Conservation (phyloP, 2,113 vertebrate genomes). For the Sisor rabdophorus region DNA sequence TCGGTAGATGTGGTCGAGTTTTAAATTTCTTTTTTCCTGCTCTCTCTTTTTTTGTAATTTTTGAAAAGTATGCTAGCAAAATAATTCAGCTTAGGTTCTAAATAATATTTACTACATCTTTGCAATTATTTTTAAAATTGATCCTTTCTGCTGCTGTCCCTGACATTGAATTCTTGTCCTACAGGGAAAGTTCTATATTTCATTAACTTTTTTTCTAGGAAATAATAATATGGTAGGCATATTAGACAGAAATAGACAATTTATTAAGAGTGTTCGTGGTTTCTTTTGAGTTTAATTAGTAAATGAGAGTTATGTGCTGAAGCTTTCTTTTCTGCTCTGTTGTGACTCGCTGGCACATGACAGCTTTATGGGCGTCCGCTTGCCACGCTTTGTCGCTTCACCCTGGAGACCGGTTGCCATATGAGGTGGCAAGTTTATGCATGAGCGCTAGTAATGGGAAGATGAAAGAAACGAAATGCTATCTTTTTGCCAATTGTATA, state of each 20-base stretch:
- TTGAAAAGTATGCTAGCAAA: slow-evolving; percentile 25
- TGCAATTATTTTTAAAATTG: background rate
- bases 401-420: slow-evolving; percentile 60
- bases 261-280: slow-evolving; percentile 5
- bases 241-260: background rate
- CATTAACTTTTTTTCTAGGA: slow-evolving; percentile 3
- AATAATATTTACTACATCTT: background rate
- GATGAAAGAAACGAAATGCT: slow-evolving; percentile 54
- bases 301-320: slow-evolving; percentile 22
- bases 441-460: slow-evolving; percentile 50
- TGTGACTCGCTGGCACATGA: slow-evolving; percentile 57
- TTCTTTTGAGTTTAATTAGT: slow-evolving; percentile 32
- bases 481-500: slow-evolving; percentile 52
- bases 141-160: background rate
- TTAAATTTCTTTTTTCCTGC: background rate
- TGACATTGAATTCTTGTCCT: background rate
- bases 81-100: background rate
- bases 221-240: background rate
- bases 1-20: slow-evolving; percentile 16
- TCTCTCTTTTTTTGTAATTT: background rate
- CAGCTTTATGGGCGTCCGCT: slow-evolving; percentile 60
- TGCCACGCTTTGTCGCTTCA: slow-evolving; percentile 57
- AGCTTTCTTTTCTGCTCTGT: slow-evolving; percentile 41
- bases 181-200: background rate
- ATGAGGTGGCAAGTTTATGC: slow-evolving; percentile 56